Evolutionary conservation across 2,888 invertebrate genomes (phyloP), one percentile per base, ranked within the genome.

Genomic region (Sthenelais limicola): DNA sequence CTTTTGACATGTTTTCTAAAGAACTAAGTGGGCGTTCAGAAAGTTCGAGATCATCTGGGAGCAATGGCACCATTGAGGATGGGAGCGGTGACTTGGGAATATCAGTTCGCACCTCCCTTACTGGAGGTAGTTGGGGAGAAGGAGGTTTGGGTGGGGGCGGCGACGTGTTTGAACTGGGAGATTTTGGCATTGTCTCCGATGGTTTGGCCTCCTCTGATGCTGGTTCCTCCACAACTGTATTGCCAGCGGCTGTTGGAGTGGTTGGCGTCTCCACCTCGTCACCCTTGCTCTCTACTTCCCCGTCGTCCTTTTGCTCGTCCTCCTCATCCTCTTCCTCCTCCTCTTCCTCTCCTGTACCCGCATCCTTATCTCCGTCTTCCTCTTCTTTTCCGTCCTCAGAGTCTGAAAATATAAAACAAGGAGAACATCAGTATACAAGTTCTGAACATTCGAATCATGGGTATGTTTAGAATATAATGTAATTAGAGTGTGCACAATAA

Each of bases 291-390:
- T 2, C 54, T 26, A 24, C 32, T n/a, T 62, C 73, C 21, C 38
- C 71, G 21, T 32, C 74, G 26, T 72, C 74, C 33, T 54, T 52
- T 32, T 51, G 56, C 24, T 56, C 74, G 1, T 70, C 71, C 18
- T 49, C 75, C 0, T 54, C 73, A 33, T 62, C 75, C 48, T 28
- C 58, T 47, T 67, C 72, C 49, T 58, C 73, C 38, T 66, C 68
- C 7, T 47, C 54, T 26, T 73, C 74, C 51, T 69, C 74, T 30
- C 68, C 71, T 35, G 72, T 72, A 28, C 66, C 74, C 30, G 52
- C 72, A 35, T 58, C 74, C 24, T 49, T 54, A 18, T 70, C 74
- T 48, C 56, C 67, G 12, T 72, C 69, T 18, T 71, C 70, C 48
- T 67, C 48, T n/a, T 4, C 62, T 33, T 58, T 62, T 24, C 47